Evolutionary conservation across 2,888 invertebrate genomes (phyloP).

Genomic region (Stenichneumon culpator): DNA sequence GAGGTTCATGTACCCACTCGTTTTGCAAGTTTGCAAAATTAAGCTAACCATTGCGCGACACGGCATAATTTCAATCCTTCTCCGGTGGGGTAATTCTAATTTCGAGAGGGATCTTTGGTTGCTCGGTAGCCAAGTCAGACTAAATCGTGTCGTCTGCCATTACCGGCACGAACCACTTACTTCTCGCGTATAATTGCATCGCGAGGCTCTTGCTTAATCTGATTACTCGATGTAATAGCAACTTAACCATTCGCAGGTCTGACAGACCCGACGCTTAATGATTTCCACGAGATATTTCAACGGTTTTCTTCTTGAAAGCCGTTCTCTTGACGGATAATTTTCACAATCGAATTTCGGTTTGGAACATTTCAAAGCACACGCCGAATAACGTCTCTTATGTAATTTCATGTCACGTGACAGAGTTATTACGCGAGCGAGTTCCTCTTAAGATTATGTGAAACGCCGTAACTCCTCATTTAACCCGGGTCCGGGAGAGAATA

Average conservation of each 20-base stretch:
- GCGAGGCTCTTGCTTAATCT: slow-evolving; percentile 20
- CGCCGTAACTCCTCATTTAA: too few species aligned
- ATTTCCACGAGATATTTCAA: slow-evolving; percentile 1
- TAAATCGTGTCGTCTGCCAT: slow-evolving; percentile 2
- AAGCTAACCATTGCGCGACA: slow-evolving; percentile 37
- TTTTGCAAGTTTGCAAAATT: slow-evolving; percentile 32
- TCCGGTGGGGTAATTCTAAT: slow-evolving; percentile 51
- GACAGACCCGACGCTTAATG: background rate
- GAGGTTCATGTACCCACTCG: slow-evolving; percentile 3
- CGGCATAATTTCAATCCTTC: slow-evolving; percentile 49
- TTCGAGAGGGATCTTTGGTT: slow-evolving; percentile 7
- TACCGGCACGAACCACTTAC: slow-evolving; percentile 18
- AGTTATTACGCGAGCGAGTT: background rate
- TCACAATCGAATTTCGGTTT: background rate
- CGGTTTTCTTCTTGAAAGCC: background rate
- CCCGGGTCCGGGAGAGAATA: too few species aligned
- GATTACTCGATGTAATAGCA: slow-evolving; percentile 1
- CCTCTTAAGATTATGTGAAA: too few species aligned
- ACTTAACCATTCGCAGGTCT: slow-evolving; percentile 16
- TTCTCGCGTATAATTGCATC: slow-evolving; percentile 32
- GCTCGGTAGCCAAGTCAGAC: background rate
- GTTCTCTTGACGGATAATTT: background rate
- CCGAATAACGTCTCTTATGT: background rate
- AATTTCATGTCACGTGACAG: background rate
- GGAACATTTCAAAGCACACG: background rate